Evolutionary conservation across 2,888 invertebrate species (phyloP).

Genomic region (Pandemis heparana): DNA sequence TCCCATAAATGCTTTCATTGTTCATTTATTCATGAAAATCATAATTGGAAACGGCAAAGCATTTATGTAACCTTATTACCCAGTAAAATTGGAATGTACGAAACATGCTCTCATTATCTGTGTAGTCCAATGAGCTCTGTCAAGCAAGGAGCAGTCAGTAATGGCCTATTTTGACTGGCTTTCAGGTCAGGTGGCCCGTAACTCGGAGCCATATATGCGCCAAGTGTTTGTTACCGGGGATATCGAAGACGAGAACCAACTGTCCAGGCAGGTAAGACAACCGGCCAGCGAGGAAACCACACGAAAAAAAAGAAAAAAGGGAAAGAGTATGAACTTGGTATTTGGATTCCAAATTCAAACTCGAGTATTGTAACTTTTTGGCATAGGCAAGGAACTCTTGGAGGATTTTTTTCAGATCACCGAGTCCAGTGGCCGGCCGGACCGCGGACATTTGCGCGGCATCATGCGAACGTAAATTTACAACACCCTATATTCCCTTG

Average conservation of each 20-base stretch:
- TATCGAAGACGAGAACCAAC: conserved; percentile 84
- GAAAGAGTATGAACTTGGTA: conserved; percentile 66
- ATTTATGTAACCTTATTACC: conserved; percentile 44
- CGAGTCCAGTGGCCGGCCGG: conserved; percentile 62
- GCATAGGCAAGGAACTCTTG: conserved; percentile 68
- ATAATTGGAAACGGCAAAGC: conserved; percentile 41
- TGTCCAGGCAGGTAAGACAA: conserved; percentile 88
- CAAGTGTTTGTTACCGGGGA: conserved; percentile 95
- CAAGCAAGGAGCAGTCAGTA: conserved; percentile 56
- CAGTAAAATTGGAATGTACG: neutral
- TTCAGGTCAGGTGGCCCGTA: conserved; percentile 93
- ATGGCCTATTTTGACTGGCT: conserved; percentile 76
- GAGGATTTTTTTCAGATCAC: conserved; percentile 77
- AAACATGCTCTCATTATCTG: neutral
- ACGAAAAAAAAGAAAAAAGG: neutral
- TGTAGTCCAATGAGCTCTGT: neutral
- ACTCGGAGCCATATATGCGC: conserved; percentile 97
- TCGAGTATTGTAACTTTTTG: conserved; percentile 49
- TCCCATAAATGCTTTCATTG: conserved; percentile 47
- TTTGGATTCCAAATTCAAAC: conserved; percentile 70
- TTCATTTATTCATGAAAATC: conserved; percentile 37
- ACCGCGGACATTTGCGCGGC: conserved; percentile 59
- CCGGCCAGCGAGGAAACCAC: conserved; percentile 43
- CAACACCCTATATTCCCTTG: conserved; percentile 50
- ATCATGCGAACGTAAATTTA: conserved; percentile 73